Percentiles rank a stretch among this genome's conserved stretches.
Conservation (phyloP, 2,888 invertebrate genomes). For the Drosophila ustulata region DNA sequence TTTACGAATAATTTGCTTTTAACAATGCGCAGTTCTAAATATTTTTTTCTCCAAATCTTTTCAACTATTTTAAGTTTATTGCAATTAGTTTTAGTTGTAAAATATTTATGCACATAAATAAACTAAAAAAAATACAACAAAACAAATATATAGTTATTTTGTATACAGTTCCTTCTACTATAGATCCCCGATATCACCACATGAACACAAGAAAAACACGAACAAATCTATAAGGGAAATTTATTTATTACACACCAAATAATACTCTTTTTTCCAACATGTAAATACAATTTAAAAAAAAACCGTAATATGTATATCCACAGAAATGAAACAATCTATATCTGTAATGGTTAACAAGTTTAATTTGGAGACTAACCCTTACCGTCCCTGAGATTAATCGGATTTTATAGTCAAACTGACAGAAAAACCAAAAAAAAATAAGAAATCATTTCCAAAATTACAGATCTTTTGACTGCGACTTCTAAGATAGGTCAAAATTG, state of each 20-base stretch:
- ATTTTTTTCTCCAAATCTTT: conserved; percentile 28
- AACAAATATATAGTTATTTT: conserved; percentile 53
- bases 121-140: conserved; percentile 59
- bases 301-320: background rate
- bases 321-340: background rate
- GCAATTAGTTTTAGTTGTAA: conserved; percentile 72
- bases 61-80: conserved; percentile 65
- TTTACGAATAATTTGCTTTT: conserved; percentile 36
- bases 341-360: background rate
- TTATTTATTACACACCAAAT: background rate
- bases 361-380: background rate
- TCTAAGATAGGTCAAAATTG: no score
- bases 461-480: no score
- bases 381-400: background rate
- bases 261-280: background rate
- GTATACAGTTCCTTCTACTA: conserved; percentile 32
- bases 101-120: conserved; percentile 79
- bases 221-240: background rate
- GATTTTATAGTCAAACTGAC: background rate
- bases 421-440: no score
- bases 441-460: no score
- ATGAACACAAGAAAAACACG: conserved; percentile 25
- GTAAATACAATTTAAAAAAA: background rate
- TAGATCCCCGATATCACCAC: conserved; percentile 10
- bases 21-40: conserved; percentile 50